Evolutionary conservation across 2,888 invertebrate genomes (phyloP), one percentile per base, ranked within the genome.

Genomic region (Phytoseiulus persimilis): DNA sequence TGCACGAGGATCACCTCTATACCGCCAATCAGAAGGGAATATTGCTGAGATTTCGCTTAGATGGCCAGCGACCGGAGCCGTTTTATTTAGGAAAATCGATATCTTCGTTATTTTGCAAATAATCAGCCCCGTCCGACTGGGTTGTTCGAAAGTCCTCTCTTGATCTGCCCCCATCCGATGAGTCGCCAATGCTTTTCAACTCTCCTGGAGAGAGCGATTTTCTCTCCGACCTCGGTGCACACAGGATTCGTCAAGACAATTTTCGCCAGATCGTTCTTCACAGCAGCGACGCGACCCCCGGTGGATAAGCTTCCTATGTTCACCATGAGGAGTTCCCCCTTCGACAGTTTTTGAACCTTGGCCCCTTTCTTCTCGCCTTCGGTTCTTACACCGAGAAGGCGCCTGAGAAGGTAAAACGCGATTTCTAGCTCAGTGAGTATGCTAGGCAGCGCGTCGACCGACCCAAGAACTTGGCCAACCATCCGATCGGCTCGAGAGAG

Each of bases 101-200:
- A 83, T 83, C 33, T 32, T 83, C 31, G 83, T 31, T 83, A 83
- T 83, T 28, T n/a, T 18, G 14, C 32, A 2, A 28, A n/a, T 39
- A 33, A n/a, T 87, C 87, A 87, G 45, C 87, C 33, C 18, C 87
- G 32, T 28, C 39, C 39, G n/a, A 87, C 90, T 31, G 98, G 98
- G 92, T 96, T 96, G 92, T 99, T 98, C 91, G 97, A 98, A 93
- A 96, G 96, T 91, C 99, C 99, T 93, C 98, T 96, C 93, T 97
- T 95, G 93, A 99, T 99, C 93, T 98, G 97, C 92, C 99, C 99
- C 99, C 99, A 99, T 92, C 99, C 99, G 93, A 99, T 99, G 93
- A 99, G 95, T 93, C 99, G 95, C 99, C 99, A 99, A 94, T 99
- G 99, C 93, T 99, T 99, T 92, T 99, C 99, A 83, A 99, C 98